Base-by-base conservation (phyloP, 2,113 vertebrate genomes). In the Hemicordylus capensis region DNA sequence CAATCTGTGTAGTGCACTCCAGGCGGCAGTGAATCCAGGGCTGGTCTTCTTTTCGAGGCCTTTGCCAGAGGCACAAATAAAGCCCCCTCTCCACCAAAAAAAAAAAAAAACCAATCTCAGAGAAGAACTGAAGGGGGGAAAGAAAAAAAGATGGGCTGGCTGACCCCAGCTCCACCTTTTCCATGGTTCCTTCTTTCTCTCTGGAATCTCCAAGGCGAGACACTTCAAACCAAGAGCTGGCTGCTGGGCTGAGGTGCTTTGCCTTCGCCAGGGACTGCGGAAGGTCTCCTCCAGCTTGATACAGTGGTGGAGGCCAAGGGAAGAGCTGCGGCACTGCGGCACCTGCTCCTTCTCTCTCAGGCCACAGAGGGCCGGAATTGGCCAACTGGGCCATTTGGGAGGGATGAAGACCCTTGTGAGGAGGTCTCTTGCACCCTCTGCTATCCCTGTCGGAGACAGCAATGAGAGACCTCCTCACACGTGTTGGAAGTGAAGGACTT, bases 271-370 rank as follows among this genome's bases (percentile, higher is more conserved):
- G 93, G 95, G 94, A 95, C 95, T 94, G 91, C 81, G 90, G 91
- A 95, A 94, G 93, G 93, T 95, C 92, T 92, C 6, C 77, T 61
- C 17, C 93, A 51, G 93, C 95, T 94, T 97, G 97, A 97, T 97
- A 97, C 98, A 97, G 96, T 96, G 96, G 96, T 14, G 28, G 59
- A 58, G 77, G 59, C 39, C 26, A 8, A 46, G 42, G 61, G 51
- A 64, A 42, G n/a, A 48, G 78, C 78, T 24, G 42, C 42, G 78
- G n/a, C n/a, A n/a, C n/a, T n/a, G n/a, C n/a, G n/a, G 61, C 19
- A 17, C 77, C 26, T 61, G 28, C 44, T 42, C 63, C n/a, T 54
- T 66, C 78, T 66, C 75, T 95, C 87, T 86, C 93, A 93, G 87
- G 91, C 91, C 91, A 92, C 91, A n/a, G n/a, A n/a, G n/a, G n/a